Base-by-base conservation (phyloP, 2,888 invertebrate genomes). In the Lithophane semibrunnea region DNA sequence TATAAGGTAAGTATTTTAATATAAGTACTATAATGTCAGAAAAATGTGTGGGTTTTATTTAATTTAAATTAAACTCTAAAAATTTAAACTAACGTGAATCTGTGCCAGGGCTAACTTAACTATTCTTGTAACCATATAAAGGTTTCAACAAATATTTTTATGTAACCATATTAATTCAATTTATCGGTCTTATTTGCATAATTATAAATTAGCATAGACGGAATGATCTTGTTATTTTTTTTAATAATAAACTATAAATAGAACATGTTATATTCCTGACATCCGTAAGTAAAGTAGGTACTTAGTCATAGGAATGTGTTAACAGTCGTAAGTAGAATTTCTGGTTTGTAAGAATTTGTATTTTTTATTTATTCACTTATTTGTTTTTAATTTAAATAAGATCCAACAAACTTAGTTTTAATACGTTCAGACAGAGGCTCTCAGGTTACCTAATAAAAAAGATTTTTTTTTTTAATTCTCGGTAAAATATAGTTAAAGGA, bases 171-270 rank as follows among this genome's bases (percentile, higher is more conserved):
- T 72, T 63, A 69, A 76, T 75, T 69, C 21, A 72, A 75, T 58
- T n/a, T 69, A 73, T 75, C 18, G 56, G 42, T 56, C n/a, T 10
- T 37, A 78, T 82, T 84, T 65, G 24, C 47, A 72, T 79, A 64
- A 58, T 63, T 65, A 42, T n/a, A 67, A 12, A 78, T 75, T 71
- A 61, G 42, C 65, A 66, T 78, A 73, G 9, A 10, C 47, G 42
- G n/a, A 71, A 71, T 66, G 16, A 24, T 70, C 29, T n/a, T 58
- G 3, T 52, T 69, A 66, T 66, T 42, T 61, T 68, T 77, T 56
- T 42, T 3, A 1, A 54, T 56, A 42, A 24, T 65, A 58, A 42
- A 29, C 12, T 37, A 49, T 52, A 68, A 71, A 49, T 24, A 58
- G 16, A 72, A 49, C 42, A 9, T 60, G 65, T 79, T 64, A 64